phyloP scores from a whole-genome alignment of 2,797 vertebrate species.

The Scolopax rusticola region DNA sequence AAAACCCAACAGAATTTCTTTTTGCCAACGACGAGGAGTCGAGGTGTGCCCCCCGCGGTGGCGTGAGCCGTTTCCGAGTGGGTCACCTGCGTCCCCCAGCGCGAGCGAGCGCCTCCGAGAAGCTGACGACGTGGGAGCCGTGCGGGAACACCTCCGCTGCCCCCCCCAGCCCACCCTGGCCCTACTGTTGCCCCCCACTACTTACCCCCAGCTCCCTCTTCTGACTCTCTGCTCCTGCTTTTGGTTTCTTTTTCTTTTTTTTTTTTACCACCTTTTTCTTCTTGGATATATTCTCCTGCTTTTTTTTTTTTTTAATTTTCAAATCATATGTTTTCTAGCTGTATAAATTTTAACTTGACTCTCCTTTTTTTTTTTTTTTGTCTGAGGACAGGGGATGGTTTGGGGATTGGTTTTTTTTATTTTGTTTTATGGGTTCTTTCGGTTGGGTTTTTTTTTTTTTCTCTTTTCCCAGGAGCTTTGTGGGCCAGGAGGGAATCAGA shows the following conservation, averaged over 20 bases:
- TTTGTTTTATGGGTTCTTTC: neutral
- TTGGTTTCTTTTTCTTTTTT: neutral
- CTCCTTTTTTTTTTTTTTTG: neutral
- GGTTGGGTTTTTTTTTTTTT: neutral
- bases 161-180: neutral
- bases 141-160: neutral
- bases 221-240: constrained; percentile 26
- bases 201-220: constrained; percentile 5
- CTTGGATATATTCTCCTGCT: neutral
- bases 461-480: constrained; percentile 39
- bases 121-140: constrained; percentile 25
- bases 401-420: neutral
- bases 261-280: neutral
- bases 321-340: constrained; percentile 47
- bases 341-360: constrained; percentile 41
- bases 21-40: constrained; percentile 73
- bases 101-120: constrained; percentile 26
- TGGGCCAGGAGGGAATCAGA: constrained; percentile 38
- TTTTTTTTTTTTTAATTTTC: neutral
- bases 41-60: constrained; percentile 28
- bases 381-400: constrained; percentile 5
- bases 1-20: constrained; percentile 63
- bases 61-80: constrained; percentile 26
- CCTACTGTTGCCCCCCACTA: neutral
- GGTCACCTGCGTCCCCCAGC: neutral